A percentile compares a stretch with the other conserved stretches of the same genome.
Evolutionary conservation across 2,113 vertebrate species (phyloP).

Genomic region (Psophia crepitans): DNA sequence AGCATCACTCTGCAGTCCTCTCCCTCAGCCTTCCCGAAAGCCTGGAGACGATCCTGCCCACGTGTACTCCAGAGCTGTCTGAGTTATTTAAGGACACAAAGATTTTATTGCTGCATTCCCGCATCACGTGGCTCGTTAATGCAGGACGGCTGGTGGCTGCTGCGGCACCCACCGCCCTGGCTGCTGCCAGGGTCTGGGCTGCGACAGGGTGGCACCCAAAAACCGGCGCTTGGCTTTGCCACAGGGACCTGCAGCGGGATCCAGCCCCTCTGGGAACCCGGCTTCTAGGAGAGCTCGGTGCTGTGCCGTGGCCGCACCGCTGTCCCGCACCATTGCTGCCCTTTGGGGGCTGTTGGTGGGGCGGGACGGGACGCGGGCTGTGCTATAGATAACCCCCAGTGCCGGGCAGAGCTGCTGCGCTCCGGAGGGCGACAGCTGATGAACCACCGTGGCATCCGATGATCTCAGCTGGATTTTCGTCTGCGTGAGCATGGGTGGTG

Average conservation of each 20-base stretch:
- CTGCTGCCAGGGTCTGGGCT: background rate
- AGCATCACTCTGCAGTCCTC: background rate
- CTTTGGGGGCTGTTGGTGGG: background rate
- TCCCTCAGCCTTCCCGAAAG: background rate
- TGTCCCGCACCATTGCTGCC: fast-evolving
- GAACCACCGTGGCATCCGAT: background rate
- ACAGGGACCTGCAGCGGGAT: fast-evolving
- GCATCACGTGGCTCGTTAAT: background rate
- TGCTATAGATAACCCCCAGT: conserved; percentile 53
- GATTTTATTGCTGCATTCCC: conserved; percentile 60
- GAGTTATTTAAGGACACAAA: conserved; percentile 63
- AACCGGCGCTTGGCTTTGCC: fast-evolving
- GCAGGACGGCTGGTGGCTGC: background rate
- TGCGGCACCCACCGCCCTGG: background rate
- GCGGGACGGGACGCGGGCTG: fast-evolving
- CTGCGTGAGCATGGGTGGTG: background rate
- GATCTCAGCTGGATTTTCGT: conserved; percentile 25
- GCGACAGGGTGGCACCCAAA: fast-evolving
- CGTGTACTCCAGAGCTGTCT: conserved; percentile 27
- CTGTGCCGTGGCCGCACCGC: fast-evolving
- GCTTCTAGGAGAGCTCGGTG: background rate
- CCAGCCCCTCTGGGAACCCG: fast-evolving
- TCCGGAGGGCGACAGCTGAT: background rate
- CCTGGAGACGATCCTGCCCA: conserved; percentile 42
- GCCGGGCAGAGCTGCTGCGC: background rate